These are phyloP conservation scores for Drosophila sturtevanti DNA, from an alignment of 1,140 invertebrate genomes.

Conservation along the genomic window DNA sequence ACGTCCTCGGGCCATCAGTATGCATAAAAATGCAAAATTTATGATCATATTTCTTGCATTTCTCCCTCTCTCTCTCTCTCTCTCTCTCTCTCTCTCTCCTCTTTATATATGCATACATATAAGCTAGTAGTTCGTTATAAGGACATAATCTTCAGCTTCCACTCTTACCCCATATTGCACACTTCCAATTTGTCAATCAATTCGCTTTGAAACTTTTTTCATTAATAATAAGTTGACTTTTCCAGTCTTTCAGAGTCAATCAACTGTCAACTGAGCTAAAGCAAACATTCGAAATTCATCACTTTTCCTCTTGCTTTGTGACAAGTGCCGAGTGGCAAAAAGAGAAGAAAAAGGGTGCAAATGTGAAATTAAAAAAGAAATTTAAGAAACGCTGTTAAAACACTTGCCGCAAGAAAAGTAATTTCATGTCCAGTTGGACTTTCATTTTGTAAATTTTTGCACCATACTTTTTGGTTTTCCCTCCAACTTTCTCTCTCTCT, in stretches of 20 bases:
- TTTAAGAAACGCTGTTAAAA: constrained; percentile 10
- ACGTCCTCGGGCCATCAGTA: constrained; percentile 37
- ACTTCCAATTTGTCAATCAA: background rate
- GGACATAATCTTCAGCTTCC: background rate
- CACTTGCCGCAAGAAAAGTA: constrained; percentile 57
- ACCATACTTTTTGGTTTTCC: constrained; percentile 62
- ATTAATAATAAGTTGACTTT: constrained; percentile 6
- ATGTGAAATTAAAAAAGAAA: background rate
- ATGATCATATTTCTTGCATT: constrained; percentile 21
- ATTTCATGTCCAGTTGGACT: constrained; percentile 56
- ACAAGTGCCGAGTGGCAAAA: constrained; percentile 26
- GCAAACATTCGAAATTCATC: constrained; percentile 15
- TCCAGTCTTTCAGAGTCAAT: background rate
- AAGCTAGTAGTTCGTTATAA: background rate
- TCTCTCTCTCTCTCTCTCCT: too few species aligned
- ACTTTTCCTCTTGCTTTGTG: constrained; percentile 14
- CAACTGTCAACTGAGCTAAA: background rate
- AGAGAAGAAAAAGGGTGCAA: background rate
- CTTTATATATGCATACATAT: constrained; percentile 17
- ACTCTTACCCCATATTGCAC: background rate
- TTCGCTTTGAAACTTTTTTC: background rate
- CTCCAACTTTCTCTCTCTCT: constrained; percentile 5
- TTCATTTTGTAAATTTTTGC: constrained; percentile 53
- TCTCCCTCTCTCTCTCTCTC: too few species aligned
- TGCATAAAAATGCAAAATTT: constrained; percentile 60